Evolutionary conservation across 2,113 vertebrate species (phyloP).

Genomic region (Ibidorhyncha struthersii): DNA sequence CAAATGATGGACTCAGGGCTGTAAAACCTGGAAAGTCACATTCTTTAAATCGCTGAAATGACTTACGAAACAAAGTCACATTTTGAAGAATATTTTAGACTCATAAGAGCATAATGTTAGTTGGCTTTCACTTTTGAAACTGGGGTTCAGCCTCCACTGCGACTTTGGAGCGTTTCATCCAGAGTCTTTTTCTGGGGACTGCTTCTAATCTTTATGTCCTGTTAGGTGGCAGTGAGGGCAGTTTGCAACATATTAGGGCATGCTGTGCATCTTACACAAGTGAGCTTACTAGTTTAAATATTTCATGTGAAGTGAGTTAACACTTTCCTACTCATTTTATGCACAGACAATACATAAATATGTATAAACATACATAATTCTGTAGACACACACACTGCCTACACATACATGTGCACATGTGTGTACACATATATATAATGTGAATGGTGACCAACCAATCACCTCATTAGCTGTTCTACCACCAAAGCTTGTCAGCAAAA

Average conservation of each 20-base stretch:
- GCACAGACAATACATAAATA: not conserved
- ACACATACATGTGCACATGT: accelerated
- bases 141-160: not conserved
- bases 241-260: not conserved
- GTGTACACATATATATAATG: not conserved
- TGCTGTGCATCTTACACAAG: not conserved
- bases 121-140: not conserved
- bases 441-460: not conserved
- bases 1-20: not conserved
- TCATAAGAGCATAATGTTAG: not conserved
- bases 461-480: not conserved
- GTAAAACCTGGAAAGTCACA: slow-evolving; percentile 37
- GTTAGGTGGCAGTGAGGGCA: not conserved
- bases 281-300: not conserved
- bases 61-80: not conserved
- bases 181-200: not conserved
- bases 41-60: slow-evolving; percentile 14
- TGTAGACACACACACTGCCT: accelerated
- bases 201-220: not conserved
- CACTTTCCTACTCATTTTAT: not conserved
- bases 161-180: not conserved
- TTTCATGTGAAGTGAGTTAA: not conserved
- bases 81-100: not conserved
- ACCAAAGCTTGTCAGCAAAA: not conserved
- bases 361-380: not conserved